phyloP scores from a whole-genome alignment of 2,113 vertebrate species.

The Silurus meridionalis region DNA sequence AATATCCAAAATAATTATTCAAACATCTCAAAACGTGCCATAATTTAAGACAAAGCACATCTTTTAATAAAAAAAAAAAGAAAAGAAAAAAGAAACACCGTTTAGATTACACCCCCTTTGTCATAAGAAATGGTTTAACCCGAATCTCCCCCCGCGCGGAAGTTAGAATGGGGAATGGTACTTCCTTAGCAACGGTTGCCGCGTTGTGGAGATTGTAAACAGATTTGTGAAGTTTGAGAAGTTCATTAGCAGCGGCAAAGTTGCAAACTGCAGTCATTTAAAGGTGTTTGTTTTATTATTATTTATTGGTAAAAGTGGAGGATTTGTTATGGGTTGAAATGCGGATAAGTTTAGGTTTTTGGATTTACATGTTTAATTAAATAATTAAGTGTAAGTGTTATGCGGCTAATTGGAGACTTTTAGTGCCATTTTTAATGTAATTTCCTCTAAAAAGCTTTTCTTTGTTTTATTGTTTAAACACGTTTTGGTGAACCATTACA shows the following conservation, averaged over 20 bases:
- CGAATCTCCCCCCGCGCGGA: too few relatives aligned
- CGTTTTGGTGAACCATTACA: background rate
- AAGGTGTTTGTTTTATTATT: too few relatives aligned
- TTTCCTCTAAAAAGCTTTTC: background rate
- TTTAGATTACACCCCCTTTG: background rate
- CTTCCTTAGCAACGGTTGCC: slow-evolving; percentile 62
- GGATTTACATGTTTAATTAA: background rate
- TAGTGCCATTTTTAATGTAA: background rate
- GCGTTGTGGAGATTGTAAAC: slow-evolving; percentile 44
- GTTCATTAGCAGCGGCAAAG: background rate
- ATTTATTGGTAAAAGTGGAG: too few relatives aligned
- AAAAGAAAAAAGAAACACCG: background rate
- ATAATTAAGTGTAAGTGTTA: background rate
- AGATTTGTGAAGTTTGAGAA: slow-evolving; percentile 41
- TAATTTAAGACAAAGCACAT: background rate
- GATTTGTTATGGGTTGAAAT: background rate
- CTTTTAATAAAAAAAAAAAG: background rate
- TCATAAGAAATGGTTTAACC: background rate
- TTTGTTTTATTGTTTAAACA: background rate
- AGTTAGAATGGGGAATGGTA: background rate
- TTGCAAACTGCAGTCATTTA: background rate
- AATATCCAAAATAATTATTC: background rate
- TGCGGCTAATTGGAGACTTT: too few relatives aligned
- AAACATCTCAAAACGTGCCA: background rate
- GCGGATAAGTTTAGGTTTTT: background rate